Evolutionary conservation across 2,888 invertebrate genomes (phyloP).

Genomic region (Caenorhabditis sp.): DNA sequence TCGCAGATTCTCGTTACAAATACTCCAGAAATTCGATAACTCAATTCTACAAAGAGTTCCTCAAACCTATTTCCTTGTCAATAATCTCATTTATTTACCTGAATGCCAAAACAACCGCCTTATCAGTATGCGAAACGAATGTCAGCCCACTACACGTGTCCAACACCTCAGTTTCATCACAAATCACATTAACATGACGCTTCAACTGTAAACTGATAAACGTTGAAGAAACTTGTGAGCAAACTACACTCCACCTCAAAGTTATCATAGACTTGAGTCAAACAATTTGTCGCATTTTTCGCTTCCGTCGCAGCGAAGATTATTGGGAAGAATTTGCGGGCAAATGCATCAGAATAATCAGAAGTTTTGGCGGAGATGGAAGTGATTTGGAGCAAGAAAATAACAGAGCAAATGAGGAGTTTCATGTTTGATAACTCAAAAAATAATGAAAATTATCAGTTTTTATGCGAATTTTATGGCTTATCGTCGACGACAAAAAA

Average conservation of each 20-base stretch:
- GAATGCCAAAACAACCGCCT: slow-evolving; percentile 42
- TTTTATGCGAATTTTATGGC: not conserved
- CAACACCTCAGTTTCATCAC: slow-evolving; percentile 27
- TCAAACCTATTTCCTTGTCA: too few relatives aligned
- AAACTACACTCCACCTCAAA: slow-evolving; percentile 37
- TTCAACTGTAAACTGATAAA: slow-evolving; percentile 34
- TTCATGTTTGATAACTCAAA: not conserved
- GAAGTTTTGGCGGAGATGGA: slow-evolving; percentile 8
- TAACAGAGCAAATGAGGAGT: not conserved
- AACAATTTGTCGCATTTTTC: slow-evolving; percentile 42
- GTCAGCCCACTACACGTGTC: slow-evolving; percentile 44
- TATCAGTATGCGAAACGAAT: slow-evolving; percentile 40
- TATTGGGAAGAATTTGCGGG: slow-evolving; percentile 49
- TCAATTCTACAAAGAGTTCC: too few relatives aligned
- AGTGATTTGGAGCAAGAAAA: not conserved
- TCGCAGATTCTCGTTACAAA: too few relatives aligned
- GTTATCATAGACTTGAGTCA: slow-evolving; percentile 42
- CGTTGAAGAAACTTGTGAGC: not conserved
- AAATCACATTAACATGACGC: slow-evolving; percentile 29
- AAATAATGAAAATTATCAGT: not conserved
- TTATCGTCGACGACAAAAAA: too few relatives aligned
- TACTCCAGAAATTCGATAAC: too few relatives aligned
- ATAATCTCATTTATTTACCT: too few relatives aligned
- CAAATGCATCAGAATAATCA: slow-evolving; percentile 46
- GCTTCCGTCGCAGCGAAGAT: slow-evolving; percentile 53